Base-by-base conservation (phyloP, 2,797 vertebrate genomes). In the Eutrigla gurnardus region DNA sequence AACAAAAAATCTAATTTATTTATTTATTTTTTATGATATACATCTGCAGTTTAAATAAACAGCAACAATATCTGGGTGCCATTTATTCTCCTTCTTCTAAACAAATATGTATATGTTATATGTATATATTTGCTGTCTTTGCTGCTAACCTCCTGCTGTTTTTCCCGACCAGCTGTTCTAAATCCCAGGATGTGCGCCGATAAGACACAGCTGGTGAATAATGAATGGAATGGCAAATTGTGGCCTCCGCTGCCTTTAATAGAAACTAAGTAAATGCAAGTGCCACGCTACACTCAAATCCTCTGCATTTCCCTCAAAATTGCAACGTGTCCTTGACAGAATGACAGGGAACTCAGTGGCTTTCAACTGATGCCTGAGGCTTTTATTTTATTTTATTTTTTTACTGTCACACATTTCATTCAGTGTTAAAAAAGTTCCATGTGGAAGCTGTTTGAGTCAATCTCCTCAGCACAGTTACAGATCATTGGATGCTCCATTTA, bases 391-490 rank as follows among this genome's bases (percentile, higher is more conserved):
- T 32, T 52, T 57, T 39, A 25, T 25, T 80, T 62, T 53, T 42
- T 58, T 47, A 53, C 54, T 73, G 66, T 80, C 35, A 39, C 78
- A n/a, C 66, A 64, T 88, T 90, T 86, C 86, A 82, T 81, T 83
- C 75, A 77, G 80, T 25, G 80, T 86, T 90, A 88, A 85, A 87
- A 89, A 86, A 84, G 86, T 90, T 89, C 39, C 70, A 88, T 88
- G 58, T 55, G 40, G 78, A 86, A 85, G 86, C 71, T 47, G 82
- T 87, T 89, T 79, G 64, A 74, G 81, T 81, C 84, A 77, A 75
- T 77, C 78, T 80, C 70, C 58, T 79, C 75, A 42, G 6, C 81
- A 65, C 70, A 78, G 92, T 86, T 85, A 89, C 89, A 90, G 88
- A 89, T 89, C 90, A 81, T 75, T 88, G 88, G 85, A 83, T 76